A percentile compares a stretch with the other conserved stretches of the same genome.
These are phyloP conservation scores for Erynnis tages DNA, from an alignment of 2,888 invertebrate genomes.

Conservation along the genomic window DNA sequence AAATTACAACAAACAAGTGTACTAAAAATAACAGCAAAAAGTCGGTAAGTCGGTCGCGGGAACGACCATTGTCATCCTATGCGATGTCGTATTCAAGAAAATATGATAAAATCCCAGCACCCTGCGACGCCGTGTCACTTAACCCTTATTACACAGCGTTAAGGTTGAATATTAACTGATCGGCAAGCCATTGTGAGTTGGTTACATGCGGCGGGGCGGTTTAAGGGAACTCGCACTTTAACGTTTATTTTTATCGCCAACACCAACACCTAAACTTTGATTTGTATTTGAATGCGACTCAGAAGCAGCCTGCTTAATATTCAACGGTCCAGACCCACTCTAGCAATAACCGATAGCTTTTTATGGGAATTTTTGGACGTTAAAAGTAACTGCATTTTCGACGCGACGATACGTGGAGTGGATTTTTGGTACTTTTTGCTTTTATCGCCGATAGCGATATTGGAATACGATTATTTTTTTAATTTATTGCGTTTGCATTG, in stretches of 20 bases:
- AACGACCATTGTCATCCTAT: constrained; percentile 46
- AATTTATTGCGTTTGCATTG: constrained; percentile 7
- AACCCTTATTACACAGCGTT: background rate
- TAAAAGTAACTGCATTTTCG: constrained; percentile 22
- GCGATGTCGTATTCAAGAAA: constrained; percentile 54
- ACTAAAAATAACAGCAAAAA: constrained; percentile 21
- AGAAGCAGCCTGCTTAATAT: constrained; percentile 24
- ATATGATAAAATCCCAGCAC: constrained; percentile 41
- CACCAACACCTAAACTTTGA: constrained; percentile 25
- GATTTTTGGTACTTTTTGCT: constrained; percentile 1
- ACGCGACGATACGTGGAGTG: constrained; percentile 20
- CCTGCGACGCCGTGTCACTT: background rate
- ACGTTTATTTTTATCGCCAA: constrained; percentile 22
- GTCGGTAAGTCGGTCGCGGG: constrained; percentile 39
- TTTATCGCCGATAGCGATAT: constrained; percentile 2
- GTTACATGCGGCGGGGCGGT: constrained; percentile 3
- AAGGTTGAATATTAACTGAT: constrained; percentile 2
- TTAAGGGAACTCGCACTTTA: constrained; percentile 20
- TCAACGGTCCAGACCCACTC: constrained; percentile 20
- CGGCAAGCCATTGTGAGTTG: background rate
- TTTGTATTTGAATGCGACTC: constrained; percentile 19
- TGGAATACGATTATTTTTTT: constrained; percentile 18
- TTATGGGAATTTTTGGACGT: constrained; percentile 24
- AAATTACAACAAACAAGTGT: constrained; percentile 21
- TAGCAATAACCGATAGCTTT: constrained; percentile 24